Conservation (phyloP, 2,113 vertebrate species). For the Cyprinus carpio region DNA sequence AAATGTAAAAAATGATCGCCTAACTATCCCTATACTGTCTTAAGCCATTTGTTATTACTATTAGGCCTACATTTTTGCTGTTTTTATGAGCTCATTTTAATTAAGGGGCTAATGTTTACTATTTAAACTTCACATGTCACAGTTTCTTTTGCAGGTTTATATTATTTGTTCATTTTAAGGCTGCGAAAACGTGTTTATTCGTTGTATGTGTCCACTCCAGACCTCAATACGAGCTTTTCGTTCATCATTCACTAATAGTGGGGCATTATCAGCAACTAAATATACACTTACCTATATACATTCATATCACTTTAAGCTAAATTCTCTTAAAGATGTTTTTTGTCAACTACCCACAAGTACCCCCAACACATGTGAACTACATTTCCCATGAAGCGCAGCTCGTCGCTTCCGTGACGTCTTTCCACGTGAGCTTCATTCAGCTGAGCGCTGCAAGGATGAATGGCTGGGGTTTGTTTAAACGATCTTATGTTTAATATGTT, state of each 20-base stretch:
- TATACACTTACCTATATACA: neutral
- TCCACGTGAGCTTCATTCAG: slow-evolving; percentile 64
- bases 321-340: neutral
- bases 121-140: neutral
- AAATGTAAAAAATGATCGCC: too few species aligned
- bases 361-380: slow-evolving; percentile 31
- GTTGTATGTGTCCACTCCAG: neutral
- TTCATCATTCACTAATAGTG: neutral
- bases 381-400: slow-evolving; percentile 55
- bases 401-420: slow-evolving; percentile 57
- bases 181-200: neutral
- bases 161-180: neutral
- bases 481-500: slow-evolving; percentile 21
- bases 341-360: too few species aligned
- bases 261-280: neutral
- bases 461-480: slow-evolving; percentile 56
- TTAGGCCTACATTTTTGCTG: too few species aligned
- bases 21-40: neutral
- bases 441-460: slow-evolving; percentile 61
- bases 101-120: neutral
- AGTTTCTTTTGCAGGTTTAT: neutral
- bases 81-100: neutral
- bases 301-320: neutral
- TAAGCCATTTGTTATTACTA: neutral
- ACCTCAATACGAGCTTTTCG: neutral